Evolutionary conservation across 2,113 vertebrate genomes (phyloP), one percentile per base, ranked within the genome.

Genomic region (Perca flavescens): DNA sequence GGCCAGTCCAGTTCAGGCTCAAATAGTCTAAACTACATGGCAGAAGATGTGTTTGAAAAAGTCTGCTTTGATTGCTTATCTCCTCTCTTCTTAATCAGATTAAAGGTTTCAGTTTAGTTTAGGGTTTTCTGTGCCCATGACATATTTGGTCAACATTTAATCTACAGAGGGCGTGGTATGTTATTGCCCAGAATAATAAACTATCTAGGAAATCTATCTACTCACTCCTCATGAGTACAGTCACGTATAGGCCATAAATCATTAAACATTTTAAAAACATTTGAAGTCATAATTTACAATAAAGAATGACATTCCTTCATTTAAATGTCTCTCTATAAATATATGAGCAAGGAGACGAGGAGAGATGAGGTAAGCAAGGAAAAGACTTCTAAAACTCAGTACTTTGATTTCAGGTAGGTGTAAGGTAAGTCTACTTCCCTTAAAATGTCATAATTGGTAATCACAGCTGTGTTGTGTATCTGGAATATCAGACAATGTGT

Each of bases 391-490:
- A 63, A 79, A 62, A 77, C 60, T 66, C 75, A 25, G 0, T 58
- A 61, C 16, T 61, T 58, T 76, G 72, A 53, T 61, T 63, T 79
- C 72, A 81, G 91, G 92, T 93, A 91, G 19, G 93, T 90, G 2
- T 54, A 56, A 89, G 93, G 93, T 94, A 92, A 91, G 93, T 88
- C 13, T 57, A 1, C 15, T 79, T 62, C 69, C 6, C 3, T 64
- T 46, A 19, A 56, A 50, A 52, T 47, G 43, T 34, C 14, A 31
- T 40, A 1, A 74, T 75, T 17, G 2, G 1, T 25, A 7, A 52
- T 56, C 31, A 67, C 19, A 64, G 21, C 46, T 69, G 21, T 80
- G 5, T 50, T 74, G 34, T 81, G 52, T 80, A 28, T n/a, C 13
- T 77, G 74, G 46, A 66, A 36, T 67, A 49, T 36, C 28, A 36